phyloP scores from a whole-genome alignment of 30 jellyfish, hydroid and myxozoan genomes.

The Aurelia aurita complex sp. Pacific region DNA sequence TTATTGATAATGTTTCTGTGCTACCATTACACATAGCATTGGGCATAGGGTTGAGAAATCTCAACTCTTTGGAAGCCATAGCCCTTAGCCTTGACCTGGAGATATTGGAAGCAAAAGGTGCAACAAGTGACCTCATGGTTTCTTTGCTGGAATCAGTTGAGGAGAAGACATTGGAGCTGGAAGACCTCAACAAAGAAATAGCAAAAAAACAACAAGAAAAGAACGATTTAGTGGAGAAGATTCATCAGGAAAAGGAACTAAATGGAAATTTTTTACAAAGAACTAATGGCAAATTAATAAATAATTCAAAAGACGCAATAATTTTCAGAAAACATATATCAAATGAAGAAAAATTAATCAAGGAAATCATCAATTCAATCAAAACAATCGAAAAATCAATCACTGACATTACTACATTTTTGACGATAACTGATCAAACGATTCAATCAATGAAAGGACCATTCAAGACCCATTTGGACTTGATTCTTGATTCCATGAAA shows the following conservation, averaged over 20 bases:
- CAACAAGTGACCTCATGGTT: too few relatives aligned
- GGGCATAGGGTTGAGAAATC: not conserved
- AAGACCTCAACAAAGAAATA: too few relatives aligned
- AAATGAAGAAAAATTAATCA: not conserved
- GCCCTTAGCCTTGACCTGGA: too few relatives aligned
- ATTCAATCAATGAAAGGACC: not conserved
- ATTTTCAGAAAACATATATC: constrained; percentile 5
- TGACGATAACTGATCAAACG: not conserved
- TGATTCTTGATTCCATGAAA: not conserved
- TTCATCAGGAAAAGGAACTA: too few relatives aligned
- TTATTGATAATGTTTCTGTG: constrained; percentile 5
- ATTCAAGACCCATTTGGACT: not conserved
- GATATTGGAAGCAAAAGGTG: too few relatives aligned
- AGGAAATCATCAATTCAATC: constrained; percentile 1
- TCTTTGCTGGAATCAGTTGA: too few relatives aligned
- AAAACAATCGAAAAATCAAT: not conserved
- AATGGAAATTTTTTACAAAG: not conserved
- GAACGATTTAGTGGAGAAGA: too few relatives aligned
- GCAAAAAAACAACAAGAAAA: too few relatives aligned
- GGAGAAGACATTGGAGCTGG: too few relatives aligned
- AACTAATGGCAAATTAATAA: not conserved
- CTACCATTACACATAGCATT: constrained; percentile 1
- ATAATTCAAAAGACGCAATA: not conserved
- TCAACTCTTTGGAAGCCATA: too few relatives aligned
- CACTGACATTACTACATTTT: not conserved